Conservation (phyloP, 2,888 invertebrate genomes). For the Melikaiella ostensackeni region DNA sequence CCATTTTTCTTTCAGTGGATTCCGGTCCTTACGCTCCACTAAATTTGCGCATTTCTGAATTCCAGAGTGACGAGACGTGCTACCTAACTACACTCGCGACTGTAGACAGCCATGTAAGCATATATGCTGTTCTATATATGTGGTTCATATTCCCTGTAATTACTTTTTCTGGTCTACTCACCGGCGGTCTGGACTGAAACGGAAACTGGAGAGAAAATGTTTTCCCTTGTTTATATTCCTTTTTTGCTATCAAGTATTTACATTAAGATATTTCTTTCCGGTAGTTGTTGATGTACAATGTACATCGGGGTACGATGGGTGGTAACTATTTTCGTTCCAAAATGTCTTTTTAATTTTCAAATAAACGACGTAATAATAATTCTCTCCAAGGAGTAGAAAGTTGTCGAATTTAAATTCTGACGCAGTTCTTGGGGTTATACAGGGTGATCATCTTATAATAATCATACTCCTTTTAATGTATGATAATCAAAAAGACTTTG, state of each 20-base stretch:
- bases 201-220: slow-evolving; percentile 5
- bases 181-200: not conserved
- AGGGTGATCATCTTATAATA: no score
- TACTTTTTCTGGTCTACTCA: not conserved
- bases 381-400: no score
- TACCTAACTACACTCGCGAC: not conserved
- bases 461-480: no score
- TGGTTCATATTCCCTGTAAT: not conserved
- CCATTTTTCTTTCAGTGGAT: not conserved
- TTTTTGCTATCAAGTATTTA: not conserved
- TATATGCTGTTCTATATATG: not conserved
- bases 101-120: not conserved
- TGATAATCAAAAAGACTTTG: not conserved
- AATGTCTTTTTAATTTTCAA: no score
- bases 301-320: no score
- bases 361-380: no score
- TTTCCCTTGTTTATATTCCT: not conserved
- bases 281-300: not conserved
- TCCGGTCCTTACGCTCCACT: not conserved
- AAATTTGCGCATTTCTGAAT: not conserved
- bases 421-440: no score
- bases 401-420: no score
- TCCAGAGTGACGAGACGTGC: not conserved
- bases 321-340: no score
- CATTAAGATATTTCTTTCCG: not conserved